A percentile compares a stretch with the other conserved stretches of the same genome.
These are phyloP conservation scores for Catocala sponsa DNA, from an alignment of 2,888 invertebrate genomes.

Conservation along the genomic window DNA sequence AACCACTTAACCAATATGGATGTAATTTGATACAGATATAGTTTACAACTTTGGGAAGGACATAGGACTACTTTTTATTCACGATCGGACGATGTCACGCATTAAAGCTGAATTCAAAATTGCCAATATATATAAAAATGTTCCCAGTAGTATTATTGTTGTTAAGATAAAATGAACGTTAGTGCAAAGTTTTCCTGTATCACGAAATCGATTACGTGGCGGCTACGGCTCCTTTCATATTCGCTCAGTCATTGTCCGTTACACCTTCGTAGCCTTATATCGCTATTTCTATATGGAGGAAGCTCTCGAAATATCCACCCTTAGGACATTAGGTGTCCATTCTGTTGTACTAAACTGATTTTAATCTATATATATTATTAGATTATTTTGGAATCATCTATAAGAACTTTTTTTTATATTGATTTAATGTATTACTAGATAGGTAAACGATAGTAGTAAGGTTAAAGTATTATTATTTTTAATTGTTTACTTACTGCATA, in stretches of 20 bases:
- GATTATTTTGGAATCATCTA: too few relatives aligned
- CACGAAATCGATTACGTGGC: slow-evolving; percentile 50
- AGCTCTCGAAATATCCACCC: slow-evolving; percentile 20
- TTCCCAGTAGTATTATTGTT: slow-evolving; percentile 27
- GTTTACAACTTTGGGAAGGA: too few relatives aligned
- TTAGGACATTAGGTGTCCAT: slow-evolving; percentile 4
- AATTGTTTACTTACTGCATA: too few relatives aligned
- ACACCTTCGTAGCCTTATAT: slow-evolving; percentile 25
- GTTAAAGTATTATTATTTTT: too few relatives aligned
- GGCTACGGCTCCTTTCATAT: slow-evolving; percentile 38
- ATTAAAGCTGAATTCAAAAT: neutral
- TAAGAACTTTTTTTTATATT: too few relatives aligned
- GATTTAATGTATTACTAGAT: too few relatives aligned
- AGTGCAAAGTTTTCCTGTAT: slow-evolving; percentile 44
- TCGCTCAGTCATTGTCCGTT: slow-evolving; percentile 55
- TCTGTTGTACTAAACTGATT: neutral
- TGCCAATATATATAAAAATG: slow-evolving; percentile 8
- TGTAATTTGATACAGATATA: too few relatives aligned
- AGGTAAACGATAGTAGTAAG: too few relatives aligned
- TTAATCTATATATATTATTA: neutral
- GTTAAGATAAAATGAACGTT: slow-evolving; percentile 39
- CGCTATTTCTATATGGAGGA: slow-evolving; percentile 21
- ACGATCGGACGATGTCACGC: too few relatives aligned
- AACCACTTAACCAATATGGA: too few relatives aligned
- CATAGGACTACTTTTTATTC: too few relatives aligned